A percentile compares a stretch with the other conserved stretches of the same genome.
These are phyloP conservation scores for Prietella phreatophila DNA, from an alignment of 2,113 vertebrate species.

Conservation along the genomic window DNA sequence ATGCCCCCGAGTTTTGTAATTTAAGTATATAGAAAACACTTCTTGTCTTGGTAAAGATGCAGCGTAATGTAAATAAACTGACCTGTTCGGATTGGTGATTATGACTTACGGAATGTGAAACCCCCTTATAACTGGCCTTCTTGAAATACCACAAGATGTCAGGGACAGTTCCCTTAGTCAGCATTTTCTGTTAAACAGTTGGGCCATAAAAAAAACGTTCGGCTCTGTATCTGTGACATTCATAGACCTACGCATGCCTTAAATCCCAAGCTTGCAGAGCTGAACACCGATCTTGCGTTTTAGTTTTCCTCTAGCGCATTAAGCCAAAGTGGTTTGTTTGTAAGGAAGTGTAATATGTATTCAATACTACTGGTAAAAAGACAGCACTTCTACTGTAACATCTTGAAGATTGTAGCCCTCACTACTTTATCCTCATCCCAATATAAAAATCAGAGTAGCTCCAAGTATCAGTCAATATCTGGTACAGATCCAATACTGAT, in stretches of 20 bases:
- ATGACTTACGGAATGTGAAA: constrained; percentile 19
- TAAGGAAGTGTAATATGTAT: background rate
- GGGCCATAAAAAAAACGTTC: constrained; percentile 26
- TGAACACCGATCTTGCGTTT: background rate
- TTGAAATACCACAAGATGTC: constrained; percentile 48
- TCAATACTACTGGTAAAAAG: background rate
- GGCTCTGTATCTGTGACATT: constrained; percentile 31
- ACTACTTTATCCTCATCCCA: background rate
- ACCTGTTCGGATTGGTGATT: constrained; percentile 13
- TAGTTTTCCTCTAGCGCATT: background rate
- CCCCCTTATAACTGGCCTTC: constrained; percentile 5
- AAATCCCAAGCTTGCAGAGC: background rate
- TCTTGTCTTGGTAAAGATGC: background rate
- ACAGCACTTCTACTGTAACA: background rate
- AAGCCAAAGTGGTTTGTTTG: background rate
- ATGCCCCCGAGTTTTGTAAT: background rate
- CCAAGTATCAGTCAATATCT: background rate
- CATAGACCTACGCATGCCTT: constrained; percentile 21
- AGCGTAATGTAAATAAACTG: background rate
- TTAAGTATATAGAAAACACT: background rate
- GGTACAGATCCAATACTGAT: background rate
- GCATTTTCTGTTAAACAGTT: constrained; percentile 46
- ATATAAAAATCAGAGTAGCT: background rate
- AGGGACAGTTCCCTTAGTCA: constrained; percentile 36
- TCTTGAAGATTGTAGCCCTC: background rate